Percentiles rank a stretch among this genome's conserved stretches.
phyloP scores from a whole-genome alignment of 2,797 vertebrate species.

The Sus cebifrons region DNA sequence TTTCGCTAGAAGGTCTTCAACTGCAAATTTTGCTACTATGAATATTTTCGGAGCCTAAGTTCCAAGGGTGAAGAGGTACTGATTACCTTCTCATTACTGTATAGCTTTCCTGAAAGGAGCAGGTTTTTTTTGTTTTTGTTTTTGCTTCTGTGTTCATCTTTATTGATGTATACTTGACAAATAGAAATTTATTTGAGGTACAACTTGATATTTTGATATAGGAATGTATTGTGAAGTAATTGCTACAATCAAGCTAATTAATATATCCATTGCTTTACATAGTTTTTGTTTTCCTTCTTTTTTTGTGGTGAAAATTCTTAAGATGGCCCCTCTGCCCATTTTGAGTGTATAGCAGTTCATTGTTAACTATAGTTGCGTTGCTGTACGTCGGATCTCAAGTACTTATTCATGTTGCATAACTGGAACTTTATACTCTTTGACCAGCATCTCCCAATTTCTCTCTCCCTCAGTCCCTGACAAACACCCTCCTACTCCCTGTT shows the following conservation, averaged over 20 bases:
- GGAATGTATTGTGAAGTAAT: neutral
- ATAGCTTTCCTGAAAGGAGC: neutral
- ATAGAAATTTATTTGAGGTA: neutral
- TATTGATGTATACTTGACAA: neutral
- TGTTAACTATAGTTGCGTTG: neutral
- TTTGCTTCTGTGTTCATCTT: neutral
- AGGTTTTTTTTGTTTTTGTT: neutral
- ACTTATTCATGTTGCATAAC: neutral
- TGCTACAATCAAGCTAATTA: neutral
- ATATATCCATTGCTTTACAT: neutral
- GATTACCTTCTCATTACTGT: neutral
- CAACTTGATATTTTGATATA: neutral
- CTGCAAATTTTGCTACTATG: neutral
- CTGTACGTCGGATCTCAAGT: neutral
- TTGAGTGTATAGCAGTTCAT: neutral
- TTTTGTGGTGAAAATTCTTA: neutral
- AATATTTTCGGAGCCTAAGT: neutral
- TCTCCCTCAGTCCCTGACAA: neutral
- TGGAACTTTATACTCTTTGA: too few relatives aligned
- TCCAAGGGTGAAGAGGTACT: neutral
- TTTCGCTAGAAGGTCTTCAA: neutral
- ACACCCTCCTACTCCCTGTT: neutral
- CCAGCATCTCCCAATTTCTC: neutral
- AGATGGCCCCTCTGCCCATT: neutral
- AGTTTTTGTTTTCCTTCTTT: neutral